Evolutionary conservation across 2,113 vertebrate genomes (phyloP).

Genomic region (Heterochromis multidens): DNA sequence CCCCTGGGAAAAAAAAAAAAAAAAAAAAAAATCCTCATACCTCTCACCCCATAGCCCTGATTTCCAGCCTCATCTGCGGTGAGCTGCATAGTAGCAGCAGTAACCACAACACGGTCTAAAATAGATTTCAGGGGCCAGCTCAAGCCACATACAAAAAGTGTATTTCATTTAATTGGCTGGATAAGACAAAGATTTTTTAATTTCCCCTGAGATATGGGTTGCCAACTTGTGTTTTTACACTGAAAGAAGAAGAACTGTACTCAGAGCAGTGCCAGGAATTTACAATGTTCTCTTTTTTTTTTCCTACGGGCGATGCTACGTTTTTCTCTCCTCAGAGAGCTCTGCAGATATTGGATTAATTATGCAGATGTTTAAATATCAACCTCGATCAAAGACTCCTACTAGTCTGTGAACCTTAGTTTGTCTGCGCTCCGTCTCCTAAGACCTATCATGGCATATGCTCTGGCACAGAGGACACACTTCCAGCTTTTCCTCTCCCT

Average conservation of each 20-base stretch:
- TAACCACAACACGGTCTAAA: constrained; percentile 46
- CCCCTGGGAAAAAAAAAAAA: too few relatives aligned
- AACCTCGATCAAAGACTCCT: constrained; percentile 35
- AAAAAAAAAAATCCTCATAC: background rate
- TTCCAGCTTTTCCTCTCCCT: constrained; percentile 17
- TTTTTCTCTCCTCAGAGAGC: constrained; percentile 25
- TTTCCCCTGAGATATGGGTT: constrained; percentile 65
- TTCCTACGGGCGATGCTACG: constrained; percentile 19
- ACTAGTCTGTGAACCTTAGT: constrained; percentile 39
- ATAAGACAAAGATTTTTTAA: constrained; percentile 69
- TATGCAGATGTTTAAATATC: constrained; percentile 66
- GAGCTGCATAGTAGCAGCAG: background rate
- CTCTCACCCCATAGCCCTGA: background rate
- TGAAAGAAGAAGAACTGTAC: constrained; percentile 41
- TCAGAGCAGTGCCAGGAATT: constrained; percentile 54
- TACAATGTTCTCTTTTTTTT: constrained; percentile 35
- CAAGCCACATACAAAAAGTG: constrained; percentile 50
- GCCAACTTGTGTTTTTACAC: constrained; percentile 68
- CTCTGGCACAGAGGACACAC: constrained; percentile 31
- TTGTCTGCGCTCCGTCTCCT: constrained; percentile 20
- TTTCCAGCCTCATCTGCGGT: background rate
- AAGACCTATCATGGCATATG: constrained; percentile 12
- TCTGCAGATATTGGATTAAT: constrained; percentile 59
- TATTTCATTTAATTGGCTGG: constrained; percentile 69
- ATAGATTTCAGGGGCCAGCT: constrained; percentile 51